Conservation (phyloP, 2,113 vertebrate species). For the Salvator merianae region DNA sequence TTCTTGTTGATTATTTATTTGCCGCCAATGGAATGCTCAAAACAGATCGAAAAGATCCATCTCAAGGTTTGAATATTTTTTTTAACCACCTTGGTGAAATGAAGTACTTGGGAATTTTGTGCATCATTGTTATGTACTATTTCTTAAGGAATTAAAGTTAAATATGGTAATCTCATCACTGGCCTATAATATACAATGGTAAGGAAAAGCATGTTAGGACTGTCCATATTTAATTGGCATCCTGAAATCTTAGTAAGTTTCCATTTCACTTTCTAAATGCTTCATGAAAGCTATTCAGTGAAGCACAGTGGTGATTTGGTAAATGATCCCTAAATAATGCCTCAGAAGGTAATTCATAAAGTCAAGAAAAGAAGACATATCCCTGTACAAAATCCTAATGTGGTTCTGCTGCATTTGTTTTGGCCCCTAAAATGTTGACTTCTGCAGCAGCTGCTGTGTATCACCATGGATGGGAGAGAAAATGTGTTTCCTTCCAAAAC, state of each 20-base stretch:
- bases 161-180: not conserved
- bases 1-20: not conserved
- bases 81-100: not conserved
- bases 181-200: conserved; percentile 24
- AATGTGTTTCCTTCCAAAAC: no score
- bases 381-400: conserved; percentile 19
- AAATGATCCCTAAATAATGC: conserved; percentile 48
- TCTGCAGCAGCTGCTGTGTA: not conserved
- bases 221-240: not conserved
- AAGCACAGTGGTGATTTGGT: conserved; percentile 27
- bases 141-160: not conserved
- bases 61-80: not conserved
- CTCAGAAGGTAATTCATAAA: conserved; percentile 10
- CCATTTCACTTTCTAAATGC: conserved; percentile 26
- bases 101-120: not conserved
- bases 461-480: no score
- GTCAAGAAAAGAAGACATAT: not conserved
- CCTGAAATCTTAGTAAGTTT: conserved; percentile 13
- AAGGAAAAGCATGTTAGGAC: conserved; percentile 23
- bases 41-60: not conserved
- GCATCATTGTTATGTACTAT: not conserved
- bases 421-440: conserved; percentile 38
- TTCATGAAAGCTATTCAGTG: conserved; percentile 31
- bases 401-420: not conserved
- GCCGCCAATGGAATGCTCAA: not conserved